Evolutionary conservation across 1,140 invertebrate species (phyloP).

Genomic region (Hesperophylax magnus): DNA sequence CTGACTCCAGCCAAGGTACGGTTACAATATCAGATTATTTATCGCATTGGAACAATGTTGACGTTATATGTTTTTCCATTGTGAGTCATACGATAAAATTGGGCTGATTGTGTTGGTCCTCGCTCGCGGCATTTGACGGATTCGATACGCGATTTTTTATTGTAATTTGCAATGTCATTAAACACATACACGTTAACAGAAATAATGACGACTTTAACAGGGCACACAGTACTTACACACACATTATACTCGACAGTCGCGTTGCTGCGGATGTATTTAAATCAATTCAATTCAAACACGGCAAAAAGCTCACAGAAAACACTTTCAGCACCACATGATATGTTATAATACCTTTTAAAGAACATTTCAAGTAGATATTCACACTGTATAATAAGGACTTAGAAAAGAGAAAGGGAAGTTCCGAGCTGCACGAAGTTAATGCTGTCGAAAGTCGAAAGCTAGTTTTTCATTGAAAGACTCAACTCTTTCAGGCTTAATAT

Average conservation of each 20-base stretch:
- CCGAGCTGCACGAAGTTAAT: not conserved
- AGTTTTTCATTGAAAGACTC: not conserved
- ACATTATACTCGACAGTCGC: not conserved
- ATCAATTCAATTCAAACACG: not conserved
- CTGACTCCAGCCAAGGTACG: not conserved
- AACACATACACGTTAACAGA: constrained; percentile 2
- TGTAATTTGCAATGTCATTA: constrained; percentile 28
- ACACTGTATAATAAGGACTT: not conserved
- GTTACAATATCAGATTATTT: not conserved
- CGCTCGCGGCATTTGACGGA: constrained; percentile 31
- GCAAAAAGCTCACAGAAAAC: too few relatives aligned
- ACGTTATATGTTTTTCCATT: not conserved
- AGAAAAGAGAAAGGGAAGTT: constrained; percentile 2
- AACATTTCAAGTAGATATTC: too few relatives aligned
- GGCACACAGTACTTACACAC: not conserved
- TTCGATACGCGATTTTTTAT: constrained; percentile 36
- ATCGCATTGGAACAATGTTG: constrained; percentile 18
- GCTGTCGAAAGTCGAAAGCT: not conserved
- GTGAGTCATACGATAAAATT: constrained; percentile 26
- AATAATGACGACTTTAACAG: constrained; percentile 2
- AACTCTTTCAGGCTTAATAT: not conserved
- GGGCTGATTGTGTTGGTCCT: constrained; percentile 3
- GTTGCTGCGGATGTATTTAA: not conserved
- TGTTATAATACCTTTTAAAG: too few relatives aligned
- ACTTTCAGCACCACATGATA: too few relatives aligned